Percentiles rank a stretch among this genome's conserved stretches.
phyloP scores from a whole-genome alignment of 2,113 vertebrate genomes.

The Datnioides undecimradiatus region DNA sequence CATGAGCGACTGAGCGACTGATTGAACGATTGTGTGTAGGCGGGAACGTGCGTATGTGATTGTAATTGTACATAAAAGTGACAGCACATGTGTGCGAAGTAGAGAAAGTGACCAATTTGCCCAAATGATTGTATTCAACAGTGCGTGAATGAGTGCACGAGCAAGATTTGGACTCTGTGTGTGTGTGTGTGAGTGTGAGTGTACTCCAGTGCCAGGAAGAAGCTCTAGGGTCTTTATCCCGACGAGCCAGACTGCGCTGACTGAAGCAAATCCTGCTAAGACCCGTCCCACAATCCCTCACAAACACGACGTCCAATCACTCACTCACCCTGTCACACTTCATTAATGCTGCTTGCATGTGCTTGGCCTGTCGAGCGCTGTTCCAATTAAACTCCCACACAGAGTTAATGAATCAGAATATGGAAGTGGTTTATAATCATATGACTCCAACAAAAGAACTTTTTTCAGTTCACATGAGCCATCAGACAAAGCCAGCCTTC shows the following conservation, averaged over 20 bases:
- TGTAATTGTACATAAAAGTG: constrained; percentile 9
- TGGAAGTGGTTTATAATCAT: background rate
- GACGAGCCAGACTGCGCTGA: constrained; percentile 54
- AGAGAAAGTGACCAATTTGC: background rate
- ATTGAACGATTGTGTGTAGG: background rate
- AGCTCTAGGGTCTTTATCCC: constrained; percentile 62
- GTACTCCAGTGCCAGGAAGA: constrained; percentile 28
- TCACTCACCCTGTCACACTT: background rate
- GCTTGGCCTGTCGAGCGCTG: background rate
- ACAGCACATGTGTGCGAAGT: background rate
- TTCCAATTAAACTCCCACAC: background rate
- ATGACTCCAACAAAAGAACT: background rate
- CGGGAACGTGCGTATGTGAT: background rate
- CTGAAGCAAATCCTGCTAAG: constrained; percentile 77
- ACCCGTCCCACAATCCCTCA: constrained; percentile 45
- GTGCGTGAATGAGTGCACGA: background rate
- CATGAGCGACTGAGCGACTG: background rate
- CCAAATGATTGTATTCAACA: background rate
- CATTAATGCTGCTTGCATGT: background rate
- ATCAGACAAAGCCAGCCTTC: background rate
- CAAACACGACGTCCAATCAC: constrained; percentile 18
- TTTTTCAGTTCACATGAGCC: background rate
- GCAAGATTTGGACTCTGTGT: background rate
- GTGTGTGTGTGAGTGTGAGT: background rate
- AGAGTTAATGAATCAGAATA: background rate